phyloP scores from a whole-genome alignment of 2,888 invertebrate genomes.

The Agriopis leucophaearia region DNA sequence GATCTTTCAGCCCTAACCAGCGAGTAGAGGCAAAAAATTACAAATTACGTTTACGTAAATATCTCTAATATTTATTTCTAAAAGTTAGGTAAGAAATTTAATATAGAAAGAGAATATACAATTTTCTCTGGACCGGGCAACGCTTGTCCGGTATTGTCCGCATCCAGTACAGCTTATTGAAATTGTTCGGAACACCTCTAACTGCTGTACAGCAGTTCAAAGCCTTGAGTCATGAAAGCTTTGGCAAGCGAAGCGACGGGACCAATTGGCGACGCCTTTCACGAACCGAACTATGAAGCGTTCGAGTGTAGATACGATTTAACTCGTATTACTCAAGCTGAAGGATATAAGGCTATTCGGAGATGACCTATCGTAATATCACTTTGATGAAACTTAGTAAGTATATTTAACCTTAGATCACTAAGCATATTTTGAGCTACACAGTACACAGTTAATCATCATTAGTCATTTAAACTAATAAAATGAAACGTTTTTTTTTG shows the following conservation, averaged over 20 bases:
- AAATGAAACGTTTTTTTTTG: too few species aligned
- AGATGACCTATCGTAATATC: conserved; percentile 1
- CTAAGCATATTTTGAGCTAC: too few species aligned
- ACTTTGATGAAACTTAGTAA: not conserved
- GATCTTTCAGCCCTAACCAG: too few species aligned
- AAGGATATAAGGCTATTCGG: not conserved
- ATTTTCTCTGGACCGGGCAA: not conserved
- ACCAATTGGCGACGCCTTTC: conserved; percentile 20
- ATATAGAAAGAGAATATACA: not conserved
- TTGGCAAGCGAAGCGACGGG: conserved; percentile 22
- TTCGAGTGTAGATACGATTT: conserved; percentile 8
- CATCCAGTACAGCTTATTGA: conserved; percentile 57
- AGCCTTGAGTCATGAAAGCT: conserved; percentile 31
- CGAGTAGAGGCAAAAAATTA: too few species aligned
- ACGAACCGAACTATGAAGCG: conserved; percentile 11
- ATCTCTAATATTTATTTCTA: not conserved
- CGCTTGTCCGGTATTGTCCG: conserved; percentile 36
- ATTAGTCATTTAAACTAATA: not conserved
- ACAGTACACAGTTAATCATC: too few species aligned
- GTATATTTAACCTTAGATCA: too few species aligned
- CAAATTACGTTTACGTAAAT: too few species aligned
- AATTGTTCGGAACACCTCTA: conserved; percentile 48
- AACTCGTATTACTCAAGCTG: conserved; percentile 4
- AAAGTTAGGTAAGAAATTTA: too few species aligned
- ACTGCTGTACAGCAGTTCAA: conserved; percentile 36